Conservation (phyloP, 1,140 invertebrate species). For the Phymorhynchus buccinoides region DNA sequence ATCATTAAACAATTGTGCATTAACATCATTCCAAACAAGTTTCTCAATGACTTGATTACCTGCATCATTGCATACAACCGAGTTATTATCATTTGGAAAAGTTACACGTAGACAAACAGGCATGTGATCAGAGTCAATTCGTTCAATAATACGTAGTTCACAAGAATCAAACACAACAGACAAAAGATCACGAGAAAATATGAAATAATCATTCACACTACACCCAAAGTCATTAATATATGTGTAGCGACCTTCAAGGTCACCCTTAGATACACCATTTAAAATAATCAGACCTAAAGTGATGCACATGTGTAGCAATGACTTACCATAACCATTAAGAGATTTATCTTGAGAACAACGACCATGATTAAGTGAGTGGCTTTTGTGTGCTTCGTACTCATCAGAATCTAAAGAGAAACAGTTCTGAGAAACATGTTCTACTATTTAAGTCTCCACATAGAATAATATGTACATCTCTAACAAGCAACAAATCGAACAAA, state of each 20-base stretch:
- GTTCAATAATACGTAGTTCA: neutral
- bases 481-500: neutral
- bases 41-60: neutral
- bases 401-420: neutral
- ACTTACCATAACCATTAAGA: neutral
- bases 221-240: neutral
- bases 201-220: neutral
- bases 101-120: neutral
- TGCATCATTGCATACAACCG: neutral
- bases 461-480: neutral
- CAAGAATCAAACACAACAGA: neutral
- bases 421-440: neutral
- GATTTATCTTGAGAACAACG: neutral
- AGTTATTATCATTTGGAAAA: neutral
- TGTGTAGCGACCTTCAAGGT: slow-evolving; percentile 2
- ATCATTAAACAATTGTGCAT: neutral
- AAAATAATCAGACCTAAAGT: neutral
- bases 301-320: neutral
- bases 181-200: neutral
- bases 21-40: neutral
- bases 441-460: slow-evolving; percentile 18
- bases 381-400: neutral
- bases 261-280: slow-evolving; percentile 1
- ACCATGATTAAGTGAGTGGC: neutral
- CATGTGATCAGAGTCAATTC: neutral